phyloP scores from a whole-genome alignment of 2,113 vertebrate genomes.

The Miniopterus natalensis region DNA sequence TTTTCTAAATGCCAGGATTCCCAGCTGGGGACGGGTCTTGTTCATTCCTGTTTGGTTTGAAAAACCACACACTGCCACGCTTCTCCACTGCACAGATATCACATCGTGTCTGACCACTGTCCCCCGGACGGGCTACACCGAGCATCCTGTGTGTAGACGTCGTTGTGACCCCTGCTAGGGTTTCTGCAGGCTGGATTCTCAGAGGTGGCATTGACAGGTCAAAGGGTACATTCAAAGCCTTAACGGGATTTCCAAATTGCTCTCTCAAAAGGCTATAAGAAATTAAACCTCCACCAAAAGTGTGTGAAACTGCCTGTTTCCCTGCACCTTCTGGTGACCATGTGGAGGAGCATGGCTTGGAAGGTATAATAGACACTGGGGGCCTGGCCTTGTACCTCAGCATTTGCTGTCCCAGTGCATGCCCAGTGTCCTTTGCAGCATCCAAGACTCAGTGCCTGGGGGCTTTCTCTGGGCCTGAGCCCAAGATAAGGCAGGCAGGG shows the following conservation, averaged over 20 bases:
- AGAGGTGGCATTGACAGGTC: not conserved
- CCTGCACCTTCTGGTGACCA: not conserved
- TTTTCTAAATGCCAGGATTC: not conserved
- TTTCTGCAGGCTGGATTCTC: not conserved
- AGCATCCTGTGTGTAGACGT: accelerated
- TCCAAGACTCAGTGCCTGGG: not conserved
- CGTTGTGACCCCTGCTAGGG: not conserved
- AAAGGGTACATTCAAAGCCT: not conserved
- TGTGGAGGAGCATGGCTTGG: not conserved
- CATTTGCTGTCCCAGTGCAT: not conserved
- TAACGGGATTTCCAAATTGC: not conserved
- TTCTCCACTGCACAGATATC: not conserved
- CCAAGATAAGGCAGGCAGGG: not conserved
- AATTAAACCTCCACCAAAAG: not conserved
- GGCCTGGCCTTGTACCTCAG: not conserved
- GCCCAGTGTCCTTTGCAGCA: not conserved
- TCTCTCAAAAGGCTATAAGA: not conserved
- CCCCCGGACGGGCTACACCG: not conserved
- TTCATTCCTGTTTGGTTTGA: not conserved
- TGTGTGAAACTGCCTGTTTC: not conserved
- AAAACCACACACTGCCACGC: not conserved
- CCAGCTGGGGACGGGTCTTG: not conserved
- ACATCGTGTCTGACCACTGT: accelerated
- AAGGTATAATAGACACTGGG: no score
- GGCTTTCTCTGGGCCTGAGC: not conserved